Evolutionary conservation across 2,888 invertebrate genomes (phyloP).

Genomic region (Cistogaster globosa): DNA sequence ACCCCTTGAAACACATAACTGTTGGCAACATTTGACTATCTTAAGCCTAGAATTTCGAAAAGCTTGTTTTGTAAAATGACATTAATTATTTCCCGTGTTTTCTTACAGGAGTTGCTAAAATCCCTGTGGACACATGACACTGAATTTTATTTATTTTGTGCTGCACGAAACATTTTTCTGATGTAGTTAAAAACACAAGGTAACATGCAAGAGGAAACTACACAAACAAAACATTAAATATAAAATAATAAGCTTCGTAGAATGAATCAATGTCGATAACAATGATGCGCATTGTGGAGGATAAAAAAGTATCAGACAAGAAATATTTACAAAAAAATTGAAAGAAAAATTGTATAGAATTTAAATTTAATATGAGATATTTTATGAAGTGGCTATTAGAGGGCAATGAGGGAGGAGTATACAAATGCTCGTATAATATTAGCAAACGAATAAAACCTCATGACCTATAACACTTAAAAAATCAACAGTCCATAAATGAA

Average conservation of each 20-base stretch:
- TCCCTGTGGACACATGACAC: constrained; percentile 7
- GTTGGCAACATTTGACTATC: no score
- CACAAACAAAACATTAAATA: not conserved
- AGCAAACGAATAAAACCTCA: constrained; percentile 64
- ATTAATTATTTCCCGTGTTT: no score
- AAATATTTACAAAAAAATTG: constrained; percentile 13
- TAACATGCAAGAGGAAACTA: not conserved
- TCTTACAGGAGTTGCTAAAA: no score
- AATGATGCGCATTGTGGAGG: constrained; percentile 27
- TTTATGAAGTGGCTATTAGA: constrained; percentile 13
- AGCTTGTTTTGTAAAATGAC: no score
- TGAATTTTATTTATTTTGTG: constrained; percentile 11
- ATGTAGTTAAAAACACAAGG: constrained; percentile 12
- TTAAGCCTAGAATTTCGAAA: no score
- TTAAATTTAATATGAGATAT: constrained; percentile 44
- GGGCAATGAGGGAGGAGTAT: not conserved
- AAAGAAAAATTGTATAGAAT: constrained; percentile 51
- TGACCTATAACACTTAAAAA: constrained; percentile 70
- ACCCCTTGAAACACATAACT: no score
- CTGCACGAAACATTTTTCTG: constrained; percentile 1
- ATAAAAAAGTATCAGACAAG: not conserved
- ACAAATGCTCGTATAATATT: constrained; percentile 20
- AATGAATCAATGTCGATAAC: constrained; percentile 26
- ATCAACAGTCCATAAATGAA: constrained; percentile 68
- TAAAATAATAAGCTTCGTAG: constrained; percentile 11